Evolutionary conservation across 2,797 vertebrate species (phyloP), one percentile per base, ranked within the genome.

Genomic region (Cygnus olor): DNA sequence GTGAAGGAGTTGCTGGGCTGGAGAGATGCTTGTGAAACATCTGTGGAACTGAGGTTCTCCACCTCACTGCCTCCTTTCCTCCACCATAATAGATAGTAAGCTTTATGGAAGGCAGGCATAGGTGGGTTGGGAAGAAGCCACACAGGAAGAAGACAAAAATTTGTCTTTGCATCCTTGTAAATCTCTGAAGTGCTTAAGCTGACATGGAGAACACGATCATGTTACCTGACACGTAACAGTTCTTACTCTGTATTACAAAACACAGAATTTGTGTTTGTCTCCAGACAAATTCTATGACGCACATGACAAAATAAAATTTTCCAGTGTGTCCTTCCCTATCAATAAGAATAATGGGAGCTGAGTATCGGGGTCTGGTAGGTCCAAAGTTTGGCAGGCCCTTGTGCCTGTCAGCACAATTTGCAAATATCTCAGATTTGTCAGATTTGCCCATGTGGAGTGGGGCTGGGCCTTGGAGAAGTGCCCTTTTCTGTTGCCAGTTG

Each of bases 391-490:
- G 21, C 24, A 20, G 12, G 40, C 51, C 10, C 9, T 42, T 4
- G 7, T 42, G 47, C 8, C 6, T 8, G 2, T 28, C 45, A 32
- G 38, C 20, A 5, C 11, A 20, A 6, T 4, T 3, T 27, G 22
- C 0, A 10, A 10, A 16, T 8, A 25, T 24, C 22, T 49, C 22
- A 49, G 22, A 24, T 25, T 49, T 49, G 11, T n/a, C 7, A 12
- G 3, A 5, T 0, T n/a, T 0, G 11, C 9, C 1, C 1, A 1
- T 13, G n/a, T 0, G 19, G 20, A 22, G 30, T 45, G 42, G n/a
- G 38, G 15, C 27, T 17, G 6, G 32, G 51, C 16, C 5, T 27
- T 30, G n/a, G 7, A 28, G 74, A 32, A 12, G 10, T 4, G 1
- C 16, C 3, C 0, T 14, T 14, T 47, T 25, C 34, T 42, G 19